Evolutionary conservation across 2,797 vertebrate genomes (phyloP).

Genomic region (Novumbra hubbsi): DNA sequence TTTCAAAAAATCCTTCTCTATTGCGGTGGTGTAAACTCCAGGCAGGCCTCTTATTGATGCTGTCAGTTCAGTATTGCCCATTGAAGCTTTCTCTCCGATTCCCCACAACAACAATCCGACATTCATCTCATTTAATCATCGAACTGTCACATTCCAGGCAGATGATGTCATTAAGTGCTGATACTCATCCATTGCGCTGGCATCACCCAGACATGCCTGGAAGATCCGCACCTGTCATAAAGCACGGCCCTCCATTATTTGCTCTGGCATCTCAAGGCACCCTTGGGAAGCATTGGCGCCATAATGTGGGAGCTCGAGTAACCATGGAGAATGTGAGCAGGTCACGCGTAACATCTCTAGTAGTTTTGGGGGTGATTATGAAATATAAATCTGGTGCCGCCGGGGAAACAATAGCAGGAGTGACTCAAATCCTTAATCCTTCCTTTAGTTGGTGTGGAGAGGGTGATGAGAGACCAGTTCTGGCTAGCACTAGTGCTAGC

Average conservation of each 20-base stretch:
- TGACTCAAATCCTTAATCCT: conserved; percentile 70
- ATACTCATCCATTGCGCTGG: conserved; percentile 59
- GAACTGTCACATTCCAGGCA: conserved; percentile 60
- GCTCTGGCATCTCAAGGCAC: conserved; percentile 50
- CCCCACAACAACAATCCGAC: conserved; percentile 59
- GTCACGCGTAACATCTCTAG: conserved; percentile 47
- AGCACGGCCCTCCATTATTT: conserved; percentile 26
- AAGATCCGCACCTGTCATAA: conserved; percentile 30
- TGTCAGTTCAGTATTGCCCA: conserved; percentile 56
- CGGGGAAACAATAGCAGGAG: conserved; percentile 61
- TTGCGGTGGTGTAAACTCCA: conserved; percentile 28
- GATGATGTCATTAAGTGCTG: conserved; percentile 67
- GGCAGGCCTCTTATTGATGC: conserved; percentile 46
- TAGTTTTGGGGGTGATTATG: conserved; percentile 56
- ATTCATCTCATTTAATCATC: conserved; percentile 57
- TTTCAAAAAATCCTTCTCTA: conserved; percentile 1
- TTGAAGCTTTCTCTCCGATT: conserved; percentile 55
- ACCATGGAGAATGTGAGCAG: conserved; percentile 54
- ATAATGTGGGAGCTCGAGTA: conserved; percentile 45
- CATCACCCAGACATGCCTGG: conserved; percentile 42
- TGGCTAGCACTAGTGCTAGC: neutral
- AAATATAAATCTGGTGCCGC: conserved; percentile 48
- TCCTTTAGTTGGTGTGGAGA: conserved; percentile 32
- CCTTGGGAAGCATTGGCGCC: conserved; percentile 49
- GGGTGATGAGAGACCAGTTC: neutral